These are phyloP conservation scores for Nothoprocta pentlandii DNA, from an alignment of 2,113 vertebrate genomes.

Conservation along the genomic window DNA sequence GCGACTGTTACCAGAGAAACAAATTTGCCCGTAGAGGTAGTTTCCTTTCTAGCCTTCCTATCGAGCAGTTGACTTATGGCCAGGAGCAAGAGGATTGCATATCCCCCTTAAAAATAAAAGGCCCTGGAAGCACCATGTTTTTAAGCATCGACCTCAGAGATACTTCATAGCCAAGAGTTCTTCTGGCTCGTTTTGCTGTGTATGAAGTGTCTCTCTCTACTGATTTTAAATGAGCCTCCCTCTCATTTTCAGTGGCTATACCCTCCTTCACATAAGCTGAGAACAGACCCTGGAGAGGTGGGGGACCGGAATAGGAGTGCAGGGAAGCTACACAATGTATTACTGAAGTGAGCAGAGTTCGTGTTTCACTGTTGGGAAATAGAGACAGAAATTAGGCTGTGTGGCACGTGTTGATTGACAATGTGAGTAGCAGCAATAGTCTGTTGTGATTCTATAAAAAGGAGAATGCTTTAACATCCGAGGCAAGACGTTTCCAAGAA, in stretches of 20 bases:
- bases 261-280: accelerated
- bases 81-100: not conserved
- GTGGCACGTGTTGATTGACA: not conserved
- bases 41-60: not conserved
- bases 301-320: not conserved
- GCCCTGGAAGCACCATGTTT: not conserved
- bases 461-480: not conserved
- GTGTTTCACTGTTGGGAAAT: not conserved
- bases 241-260: not conserved
- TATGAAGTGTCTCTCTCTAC: not conserved
- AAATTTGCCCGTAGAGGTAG: not conserved
- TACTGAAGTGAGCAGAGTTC: not conserved
- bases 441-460: not conserved
- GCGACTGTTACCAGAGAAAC: not conserved
- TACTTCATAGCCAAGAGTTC: not conserved
- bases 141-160: not conserved
- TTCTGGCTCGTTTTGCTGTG: not conserved
- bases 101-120: not conserved
- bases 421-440: not conserved
- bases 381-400: not conserved
- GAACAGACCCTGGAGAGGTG: not conserved
- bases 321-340: not conserved
- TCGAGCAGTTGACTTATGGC: not conserved
- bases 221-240: not conserved
- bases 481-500: not conserved